Evolutionary conservation across 2,888 invertebrate genomes (phyloP).

Genomic region (Epinotia bilunana): DNA sequence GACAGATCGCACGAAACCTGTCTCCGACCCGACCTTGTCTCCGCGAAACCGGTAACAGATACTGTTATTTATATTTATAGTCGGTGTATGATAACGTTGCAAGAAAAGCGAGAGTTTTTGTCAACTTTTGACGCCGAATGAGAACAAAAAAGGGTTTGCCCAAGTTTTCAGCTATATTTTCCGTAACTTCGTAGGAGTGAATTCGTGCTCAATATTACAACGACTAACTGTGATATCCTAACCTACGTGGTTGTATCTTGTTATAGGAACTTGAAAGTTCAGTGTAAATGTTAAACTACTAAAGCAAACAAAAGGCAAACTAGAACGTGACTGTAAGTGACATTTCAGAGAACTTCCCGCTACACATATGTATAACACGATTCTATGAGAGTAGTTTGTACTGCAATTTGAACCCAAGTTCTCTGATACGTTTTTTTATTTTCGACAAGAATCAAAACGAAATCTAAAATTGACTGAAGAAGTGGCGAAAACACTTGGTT

Average conservation of each 20-base stretch:
- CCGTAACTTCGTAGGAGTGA: not conserved
- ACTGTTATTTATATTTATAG: slow-evolving; percentile 32
- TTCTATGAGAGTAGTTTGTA: not conserved
- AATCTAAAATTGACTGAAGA: not conserved
- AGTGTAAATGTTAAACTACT: slow-evolving; percentile 28
- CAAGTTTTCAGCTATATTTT: not conserved
- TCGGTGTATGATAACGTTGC: slow-evolving; percentile 9
- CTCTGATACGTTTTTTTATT: not conserved
- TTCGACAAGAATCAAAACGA: not conserved
- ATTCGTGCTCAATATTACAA: not conserved
- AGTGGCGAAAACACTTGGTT: not conserved
- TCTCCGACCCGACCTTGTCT: slow-evolving; percentile 75
- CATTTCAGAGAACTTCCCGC: slow-evolving; percentile 23
- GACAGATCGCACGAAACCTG: slow-evolving; percentile 58
- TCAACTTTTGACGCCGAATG: not conserved
- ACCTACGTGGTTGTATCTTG: not conserved
- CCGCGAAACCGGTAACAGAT: slow-evolving; percentile 32
- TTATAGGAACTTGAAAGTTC: slow-evolving; percentile 30
- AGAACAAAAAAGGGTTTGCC: too few species aligned
- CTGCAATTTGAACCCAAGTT: not conserved
- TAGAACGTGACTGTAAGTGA: slow-evolving; percentile 30
- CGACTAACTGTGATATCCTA: too few species aligned
- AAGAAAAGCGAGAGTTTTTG: slow-evolving; percentile 15
- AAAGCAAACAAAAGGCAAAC: slow-evolving; percentile 19
- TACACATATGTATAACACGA: not conserved